phyloP scores from a whole-genome alignment of 2,797 vertebrate genomes.

The Sphaeramia orbicularis region DNA sequence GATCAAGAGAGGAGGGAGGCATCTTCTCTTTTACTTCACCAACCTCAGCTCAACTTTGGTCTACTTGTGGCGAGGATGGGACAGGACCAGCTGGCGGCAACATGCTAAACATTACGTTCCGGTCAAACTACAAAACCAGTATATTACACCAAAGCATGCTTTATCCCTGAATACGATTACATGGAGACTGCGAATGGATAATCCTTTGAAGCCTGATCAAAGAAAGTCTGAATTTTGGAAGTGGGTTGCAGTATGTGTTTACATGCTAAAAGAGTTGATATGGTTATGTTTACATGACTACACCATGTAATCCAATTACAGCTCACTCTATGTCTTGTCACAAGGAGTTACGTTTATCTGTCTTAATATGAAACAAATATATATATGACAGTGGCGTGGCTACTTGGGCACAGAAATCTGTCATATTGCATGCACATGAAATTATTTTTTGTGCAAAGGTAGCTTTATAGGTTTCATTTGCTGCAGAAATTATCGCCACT shows the following conservation, averaged over 20 bases:
- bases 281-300: slow-evolving; percentile 61
- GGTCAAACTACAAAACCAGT: slow-evolving; percentile 46
- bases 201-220: slow-evolving; percentile 77
- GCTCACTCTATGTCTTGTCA: slow-evolving; percentile 30
- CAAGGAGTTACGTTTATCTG: slow-evolving; percentile 15
- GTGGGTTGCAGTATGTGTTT: slow-evolving; percentile 55
- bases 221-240: slow-evolving; percentile 62
- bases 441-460: neutral
- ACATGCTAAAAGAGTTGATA: slow-evolving; percentile 53
- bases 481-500: no score
- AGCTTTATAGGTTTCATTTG: neutral
- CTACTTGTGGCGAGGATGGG: slow-evolving; percentile 27
- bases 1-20: slow-evolving; percentile 28
- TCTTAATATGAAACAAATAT: slow-evolving; percentile 11
- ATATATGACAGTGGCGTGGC: neutral
- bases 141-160: slow-evolving; percentile 51
- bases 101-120: slow-evolving; percentile 24
- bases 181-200: slow-evolving; percentile 53
- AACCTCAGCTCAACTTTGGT: slow-evolving; percentile 41
- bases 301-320: slow-evolving; percentile 68
- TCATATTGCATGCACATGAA: neutral
- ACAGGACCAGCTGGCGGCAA: slow-evolving; percentile 31
- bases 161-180: slow-evolving; percentile 61
- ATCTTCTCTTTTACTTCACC: slow-evolving; percentile 1
- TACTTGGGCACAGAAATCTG: slow-evolving; percentile 1